Conservation (phyloP, 2,797 vertebrate genomes). For the Otus scops region DNA sequence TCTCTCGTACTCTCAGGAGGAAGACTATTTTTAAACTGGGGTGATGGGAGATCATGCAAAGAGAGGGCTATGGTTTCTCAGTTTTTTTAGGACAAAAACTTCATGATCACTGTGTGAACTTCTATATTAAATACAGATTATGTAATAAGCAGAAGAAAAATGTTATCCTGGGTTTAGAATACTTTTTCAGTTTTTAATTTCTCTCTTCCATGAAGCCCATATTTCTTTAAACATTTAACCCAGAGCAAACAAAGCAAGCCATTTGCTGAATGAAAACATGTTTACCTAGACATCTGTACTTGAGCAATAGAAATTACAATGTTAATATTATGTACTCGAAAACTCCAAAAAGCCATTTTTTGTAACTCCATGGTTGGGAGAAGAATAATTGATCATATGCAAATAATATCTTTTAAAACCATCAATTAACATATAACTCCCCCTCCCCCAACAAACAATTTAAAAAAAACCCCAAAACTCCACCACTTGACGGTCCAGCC, state of each 20-base stretch:
- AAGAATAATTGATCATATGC: neutral
- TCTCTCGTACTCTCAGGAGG: neutral
- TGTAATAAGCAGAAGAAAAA: neutral
- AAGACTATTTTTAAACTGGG: neutral
- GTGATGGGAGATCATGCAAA: neutral
- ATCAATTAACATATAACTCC: neutral
- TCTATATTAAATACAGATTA: neutral
- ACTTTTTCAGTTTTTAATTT: neutral
- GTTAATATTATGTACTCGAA: neutral
- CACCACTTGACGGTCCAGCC: neutral
- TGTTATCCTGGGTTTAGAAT: neutral
- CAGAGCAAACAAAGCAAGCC: neutral
- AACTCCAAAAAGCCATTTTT: neutral
- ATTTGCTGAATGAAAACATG: neutral
- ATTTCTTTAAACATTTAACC: neutral
- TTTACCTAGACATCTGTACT: neutral
- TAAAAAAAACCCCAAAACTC: neutral
- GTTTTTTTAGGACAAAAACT: neutral
- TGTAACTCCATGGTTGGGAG: neutral
- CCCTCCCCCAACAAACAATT: fast-evolving
- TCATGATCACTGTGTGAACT: neutral
- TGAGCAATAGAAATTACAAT: neutral
- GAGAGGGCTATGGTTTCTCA: fast-evolving
- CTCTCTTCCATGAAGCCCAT: neutral
- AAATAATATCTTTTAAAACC: neutral